These are phyloP conservation scores for Heliconius aoede DNA, from an alignment of 2,888 invertebrate species.

Conservation along the genomic window DNA sequence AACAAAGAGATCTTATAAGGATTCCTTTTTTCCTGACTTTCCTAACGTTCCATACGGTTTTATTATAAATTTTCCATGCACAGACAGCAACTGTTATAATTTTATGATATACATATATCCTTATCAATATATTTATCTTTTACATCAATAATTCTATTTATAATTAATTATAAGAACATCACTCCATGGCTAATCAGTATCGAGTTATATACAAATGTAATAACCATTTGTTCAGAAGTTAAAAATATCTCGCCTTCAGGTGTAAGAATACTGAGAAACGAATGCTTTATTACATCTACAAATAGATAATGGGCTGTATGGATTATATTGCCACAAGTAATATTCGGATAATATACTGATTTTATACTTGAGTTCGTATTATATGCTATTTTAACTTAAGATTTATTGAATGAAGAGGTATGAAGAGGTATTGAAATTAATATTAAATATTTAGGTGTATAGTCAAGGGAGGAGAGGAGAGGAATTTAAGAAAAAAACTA, in stretches of 20 bases:
- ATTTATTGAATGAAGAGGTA: conserved; percentile 4
- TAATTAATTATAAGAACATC: not conserved
- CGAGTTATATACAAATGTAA: not conserved
- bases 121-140: no score
- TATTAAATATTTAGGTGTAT: no score
- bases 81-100: no score
- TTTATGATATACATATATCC: no score
- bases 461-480: no score
- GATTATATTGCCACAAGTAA: conserved; percentile 8
- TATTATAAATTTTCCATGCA: no score
- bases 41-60: no score
- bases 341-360: conserved; percentile 3
- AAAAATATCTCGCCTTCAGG: conserved; percentile 32
- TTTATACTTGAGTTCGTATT: not conserved
- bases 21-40: no score
- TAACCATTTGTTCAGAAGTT: conserved; percentile 20
- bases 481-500: no score
- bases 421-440: no score
- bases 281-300: conserved; percentile 17
- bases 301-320: conserved; percentile 13
- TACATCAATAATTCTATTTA: not conserved
- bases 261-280: conserved; percentile 19
- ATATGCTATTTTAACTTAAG: not conserved
- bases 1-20: no score
- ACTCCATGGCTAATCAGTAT: conserved; percentile 5